Evolutionary conservation across 64 coral and sea anemone species (phyloP).

Genomic region (Trachythela sp.): DNA sequence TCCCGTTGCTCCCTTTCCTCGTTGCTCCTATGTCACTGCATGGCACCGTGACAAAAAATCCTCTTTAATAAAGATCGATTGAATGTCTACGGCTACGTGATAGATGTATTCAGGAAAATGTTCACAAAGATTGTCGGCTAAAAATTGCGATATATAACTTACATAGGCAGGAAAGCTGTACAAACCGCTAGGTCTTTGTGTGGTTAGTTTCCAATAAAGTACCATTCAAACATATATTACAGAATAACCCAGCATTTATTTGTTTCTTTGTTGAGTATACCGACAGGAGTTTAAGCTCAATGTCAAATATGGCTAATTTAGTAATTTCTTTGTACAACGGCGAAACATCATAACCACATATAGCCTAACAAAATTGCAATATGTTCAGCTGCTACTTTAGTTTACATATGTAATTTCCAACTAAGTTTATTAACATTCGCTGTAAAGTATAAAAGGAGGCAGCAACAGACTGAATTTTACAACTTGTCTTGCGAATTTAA

Average conservation of each 20-base stretch:
- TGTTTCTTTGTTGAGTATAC: not conserved
- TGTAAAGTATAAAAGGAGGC: not conserved
- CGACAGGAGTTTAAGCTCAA: not conserved
- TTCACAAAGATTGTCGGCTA: too few relatives aligned
- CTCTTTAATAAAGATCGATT: too few relatives aligned
- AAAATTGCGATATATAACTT: not conserved
- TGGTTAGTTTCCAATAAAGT: not conserved
- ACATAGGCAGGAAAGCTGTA: not conserved
- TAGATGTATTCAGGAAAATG: too few relatives aligned
- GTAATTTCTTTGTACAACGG: not conserved
- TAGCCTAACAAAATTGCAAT: not conserved
- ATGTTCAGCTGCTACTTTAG: not conserved
- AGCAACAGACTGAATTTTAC: not conserved
- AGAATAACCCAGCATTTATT: not conserved
- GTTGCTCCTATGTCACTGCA: too few relatives aligned
- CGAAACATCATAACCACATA: not conserved
- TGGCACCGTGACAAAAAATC: too few relatives aligned
- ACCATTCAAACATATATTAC: not conserved
- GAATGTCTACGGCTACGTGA: too few relatives aligned
- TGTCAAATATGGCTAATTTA: not conserved
- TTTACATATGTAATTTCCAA: not conserved
- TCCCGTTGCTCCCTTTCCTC: too few relatives aligned
- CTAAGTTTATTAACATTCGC: not conserved
- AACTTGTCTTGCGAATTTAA: not conserved
- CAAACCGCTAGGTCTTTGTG: not conserved